Conservation (phyloP, 2,113 vertebrate species). For the Muntiacus reevesi region DNA sequence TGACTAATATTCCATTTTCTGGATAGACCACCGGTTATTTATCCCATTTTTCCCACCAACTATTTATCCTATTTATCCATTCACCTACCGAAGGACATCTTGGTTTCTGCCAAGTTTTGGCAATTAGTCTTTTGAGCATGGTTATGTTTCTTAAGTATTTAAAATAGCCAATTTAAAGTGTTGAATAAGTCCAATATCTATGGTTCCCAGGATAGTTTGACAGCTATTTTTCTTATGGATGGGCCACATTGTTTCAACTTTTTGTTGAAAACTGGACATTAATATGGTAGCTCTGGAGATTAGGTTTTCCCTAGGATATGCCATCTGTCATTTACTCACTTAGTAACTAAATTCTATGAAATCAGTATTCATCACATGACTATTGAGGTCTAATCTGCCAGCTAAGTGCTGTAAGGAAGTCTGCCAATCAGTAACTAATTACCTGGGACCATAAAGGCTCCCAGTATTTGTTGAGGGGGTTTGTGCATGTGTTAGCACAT, state of each 20-base stretch:
- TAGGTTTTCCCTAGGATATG: neutral
- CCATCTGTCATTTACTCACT: neutral
- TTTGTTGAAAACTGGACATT: neutral
- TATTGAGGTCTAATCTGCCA: neutral
- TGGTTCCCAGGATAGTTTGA: neutral
- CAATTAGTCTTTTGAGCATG: neutral
- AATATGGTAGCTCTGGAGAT: neutral
- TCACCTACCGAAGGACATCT: neutral
- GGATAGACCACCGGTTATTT: neutral
- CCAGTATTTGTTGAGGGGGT: neutral
- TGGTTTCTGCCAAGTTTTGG: neutral
- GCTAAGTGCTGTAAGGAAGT: neutral
- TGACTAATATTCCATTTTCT: neutral
- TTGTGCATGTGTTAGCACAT: neutral
- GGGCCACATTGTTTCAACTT: neutral
- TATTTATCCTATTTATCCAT: neutral
- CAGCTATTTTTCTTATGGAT: neutral
- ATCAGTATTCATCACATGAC: neutral
- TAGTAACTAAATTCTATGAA: neutral
- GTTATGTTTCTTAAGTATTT: neutral
- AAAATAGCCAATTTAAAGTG: neutral
- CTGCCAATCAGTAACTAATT: neutral
- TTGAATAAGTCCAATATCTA: neutral
- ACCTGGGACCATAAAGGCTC: neutral
- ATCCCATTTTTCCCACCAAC: neutral